Conservation (phyloP, 2,888 invertebrate species). For the Heliconius charithonia region DNA sequence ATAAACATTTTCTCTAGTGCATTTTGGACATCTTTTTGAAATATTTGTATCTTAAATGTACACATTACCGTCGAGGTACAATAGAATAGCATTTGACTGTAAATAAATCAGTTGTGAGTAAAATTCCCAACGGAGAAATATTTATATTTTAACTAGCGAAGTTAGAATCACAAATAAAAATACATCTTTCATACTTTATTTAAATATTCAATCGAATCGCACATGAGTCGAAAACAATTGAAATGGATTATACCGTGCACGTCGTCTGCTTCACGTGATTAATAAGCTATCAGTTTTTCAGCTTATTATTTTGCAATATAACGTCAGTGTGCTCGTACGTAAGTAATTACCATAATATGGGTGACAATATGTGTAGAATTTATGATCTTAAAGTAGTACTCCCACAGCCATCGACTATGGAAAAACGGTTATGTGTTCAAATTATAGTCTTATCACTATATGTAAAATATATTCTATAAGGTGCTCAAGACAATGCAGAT, state of each 20-base stretch:
- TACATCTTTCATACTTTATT: constrained; percentile 2
- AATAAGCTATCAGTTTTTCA: constrained; percentile 19
- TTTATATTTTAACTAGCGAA: no score
- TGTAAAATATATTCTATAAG: no score
- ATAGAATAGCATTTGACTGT: no score
- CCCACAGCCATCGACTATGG: no score
- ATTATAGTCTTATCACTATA: no score
- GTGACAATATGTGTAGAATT: not conserved
- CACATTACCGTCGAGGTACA: no score
- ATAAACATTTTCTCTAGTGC: no score
- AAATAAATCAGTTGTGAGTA: no score
- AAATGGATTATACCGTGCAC: constrained; percentile 19
- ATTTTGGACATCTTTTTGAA: no score
- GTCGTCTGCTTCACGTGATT: constrained; percentile 26
- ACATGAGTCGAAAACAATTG: constrained; percentile 22
- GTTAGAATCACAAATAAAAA: not conserved
- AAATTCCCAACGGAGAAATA: no score
- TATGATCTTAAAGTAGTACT: not conserved
- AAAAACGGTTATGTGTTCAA: not conserved
- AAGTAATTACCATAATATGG: constrained; percentile 5
- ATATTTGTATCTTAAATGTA: no score
- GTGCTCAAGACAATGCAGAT: no score
- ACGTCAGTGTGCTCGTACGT: not conserved
- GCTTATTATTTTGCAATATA: constrained; percentile 15
- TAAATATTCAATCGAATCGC: constrained; percentile 16